Evolutionary conservation across 2,888 invertebrate genomes (phyloP).

Genomic region (Phania funesta): DNA sequence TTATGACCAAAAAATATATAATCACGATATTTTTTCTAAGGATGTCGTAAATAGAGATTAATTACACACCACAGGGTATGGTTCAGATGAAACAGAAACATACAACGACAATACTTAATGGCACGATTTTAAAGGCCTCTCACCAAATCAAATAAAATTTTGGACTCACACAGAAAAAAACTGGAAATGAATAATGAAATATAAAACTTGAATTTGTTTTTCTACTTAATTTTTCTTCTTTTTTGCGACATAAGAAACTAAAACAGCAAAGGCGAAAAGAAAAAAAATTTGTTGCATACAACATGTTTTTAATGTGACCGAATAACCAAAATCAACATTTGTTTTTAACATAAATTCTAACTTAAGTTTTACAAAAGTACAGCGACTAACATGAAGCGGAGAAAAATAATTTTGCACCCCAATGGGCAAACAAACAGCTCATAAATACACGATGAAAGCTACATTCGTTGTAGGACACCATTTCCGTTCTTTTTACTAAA

Average conservation of each 20-base stretch:
- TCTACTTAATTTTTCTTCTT: neutral
- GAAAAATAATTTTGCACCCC: conserved; percentile 3
- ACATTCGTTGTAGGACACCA: neutral
- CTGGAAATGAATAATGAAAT: conserved; percentile 32
- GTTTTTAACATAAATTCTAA: conserved; percentile 55
- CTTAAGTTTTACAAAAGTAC: conserved; percentile 20
- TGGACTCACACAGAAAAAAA: neutral
- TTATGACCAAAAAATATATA: conserved; percentile 49
- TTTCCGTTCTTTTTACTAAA: neutral
- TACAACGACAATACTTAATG: conserved; percentile 37
- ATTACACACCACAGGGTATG: conserved; percentile 71
- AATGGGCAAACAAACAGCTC: conserved; percentile 12
- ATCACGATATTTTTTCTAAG: conserved; percentile 65
- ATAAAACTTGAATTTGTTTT: conserved; percentile 33
- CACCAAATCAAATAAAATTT: conserved; percentile 54
- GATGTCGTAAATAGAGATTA: conserved; percentile 68
- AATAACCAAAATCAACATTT: conserved; percentile 31
- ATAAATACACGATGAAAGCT: neutral
- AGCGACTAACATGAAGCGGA: neutral
- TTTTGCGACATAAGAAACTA: conserved; percentile 3
- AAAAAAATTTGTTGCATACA: conserved; percentile 13
- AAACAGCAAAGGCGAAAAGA: neutral
- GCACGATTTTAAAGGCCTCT: conserved; percentile 64
- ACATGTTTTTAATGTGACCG: conserved; percentile 21
- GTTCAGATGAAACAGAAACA: conserved; percentile 45